Evolutionary conservation across 1,140 invertebrate genomes (phyloP), one percentile per base, ranked within the genome.

Genomic region (Ceratosolen fusciceps): DNA sequence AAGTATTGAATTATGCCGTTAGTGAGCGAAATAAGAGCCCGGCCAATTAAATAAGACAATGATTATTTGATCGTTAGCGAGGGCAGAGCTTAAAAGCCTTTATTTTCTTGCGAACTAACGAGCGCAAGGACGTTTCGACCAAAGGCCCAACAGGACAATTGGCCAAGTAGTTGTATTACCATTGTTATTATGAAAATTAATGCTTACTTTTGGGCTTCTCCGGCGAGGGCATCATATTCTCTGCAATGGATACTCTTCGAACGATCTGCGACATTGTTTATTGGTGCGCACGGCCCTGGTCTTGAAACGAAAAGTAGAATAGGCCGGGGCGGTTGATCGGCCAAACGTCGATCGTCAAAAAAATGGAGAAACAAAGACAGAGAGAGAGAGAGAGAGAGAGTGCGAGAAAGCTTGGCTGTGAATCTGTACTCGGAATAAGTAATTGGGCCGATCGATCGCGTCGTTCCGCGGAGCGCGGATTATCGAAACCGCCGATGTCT

Each of bases 131-230:
- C 39, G 39, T 43, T 52, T 52, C 49, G 5, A 52, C 49, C n/a
- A 14, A 5, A 52, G 9, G 49, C 19, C 49, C 24, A 60, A 26
- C n/a, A 60, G 29, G n/a, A n/a, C n/a, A n/a, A n/a, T n/a, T n/a
- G n/a, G n/a, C n/a, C 29, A 29, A 29, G 4, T 7, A 24, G 14
- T 8, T 60, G n/a, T 60, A 29, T 37, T n/a, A 43, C 4, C 1
- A 24, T 49, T 43, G 7, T 4, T 34, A 39, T 26, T 1, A 43
- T 0, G 37, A 47, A 47, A 24, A 47, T 21, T n/a, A 14, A 24
- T 65, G n/a, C 34, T 75, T 79, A 84, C 83, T 82, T 83, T 80
- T 81, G 0, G 83, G 83, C 52, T 82, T 84, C n/a, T 56, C 56
- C 0, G 49, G 72, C 7, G 82, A 80, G 0, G 73, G 43, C 49